phyloP scores from a whole-genome alignment of 2,797 vertebrate genomes.

The Hybognathus amarus region DNA sequence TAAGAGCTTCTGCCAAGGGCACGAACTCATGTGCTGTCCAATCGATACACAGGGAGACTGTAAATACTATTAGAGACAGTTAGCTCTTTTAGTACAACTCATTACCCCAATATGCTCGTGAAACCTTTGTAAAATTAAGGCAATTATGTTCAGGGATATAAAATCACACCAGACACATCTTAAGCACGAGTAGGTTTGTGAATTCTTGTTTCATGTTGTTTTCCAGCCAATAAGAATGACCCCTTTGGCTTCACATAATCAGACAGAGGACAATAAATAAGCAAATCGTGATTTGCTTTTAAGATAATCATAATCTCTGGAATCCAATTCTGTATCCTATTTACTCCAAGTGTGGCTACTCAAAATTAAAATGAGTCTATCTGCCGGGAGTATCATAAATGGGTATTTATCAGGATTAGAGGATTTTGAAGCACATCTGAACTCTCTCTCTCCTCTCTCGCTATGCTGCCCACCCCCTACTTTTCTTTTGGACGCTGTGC shows the following conservation, averaged over 20 bases:
- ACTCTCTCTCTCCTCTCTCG: slow-evolving; percentile 63
- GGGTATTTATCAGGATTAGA: slow-evolving; percentile 94
- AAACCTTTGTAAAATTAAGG: slow-evolving; percentile 44
- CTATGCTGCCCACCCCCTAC: slow-evolving; percentile 48
- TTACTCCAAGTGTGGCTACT: slow-evolving; percentile 87
- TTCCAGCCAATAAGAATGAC: slow-evolving; percentile 53
- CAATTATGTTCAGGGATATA: slow-evolving; percentile 24
- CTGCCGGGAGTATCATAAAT: slow-evolving; percentile 90
- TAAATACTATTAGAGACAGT: slow-evolving; percentile 58
- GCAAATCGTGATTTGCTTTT: slow-evolving; percentile 84
- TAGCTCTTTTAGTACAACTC: slow-evolving; percentile 51
- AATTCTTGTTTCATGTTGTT: slow-evolving; percentile 41
- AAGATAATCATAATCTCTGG: slow-evolving; percentile 92
- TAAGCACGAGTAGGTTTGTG: slow-evolving; percentile 5
- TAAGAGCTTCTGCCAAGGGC: slow-evolving; percentile 48
- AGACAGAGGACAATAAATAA: slow-evolving; percentile 70
- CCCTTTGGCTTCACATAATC: slow-evolving; percentile 59
- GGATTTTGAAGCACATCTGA: slow-evolving; percentile 90
- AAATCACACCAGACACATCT: neutral
- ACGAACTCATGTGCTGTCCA: slow-evolving; percentile 46
- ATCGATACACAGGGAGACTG: slow-evolving; percentile 58
- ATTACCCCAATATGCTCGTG: slow-evolving; percentile 34
- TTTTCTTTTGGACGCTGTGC: slow-evolving; percentile 79
- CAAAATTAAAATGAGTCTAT: slow-evolving; percentile 97
- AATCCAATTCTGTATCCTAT: slow-evolving; percentile 94